Evolutionary conservation across 1,140 invertebrate genomes (phyloP).

Genomic region (Polyergus mexicanus): DNA sequence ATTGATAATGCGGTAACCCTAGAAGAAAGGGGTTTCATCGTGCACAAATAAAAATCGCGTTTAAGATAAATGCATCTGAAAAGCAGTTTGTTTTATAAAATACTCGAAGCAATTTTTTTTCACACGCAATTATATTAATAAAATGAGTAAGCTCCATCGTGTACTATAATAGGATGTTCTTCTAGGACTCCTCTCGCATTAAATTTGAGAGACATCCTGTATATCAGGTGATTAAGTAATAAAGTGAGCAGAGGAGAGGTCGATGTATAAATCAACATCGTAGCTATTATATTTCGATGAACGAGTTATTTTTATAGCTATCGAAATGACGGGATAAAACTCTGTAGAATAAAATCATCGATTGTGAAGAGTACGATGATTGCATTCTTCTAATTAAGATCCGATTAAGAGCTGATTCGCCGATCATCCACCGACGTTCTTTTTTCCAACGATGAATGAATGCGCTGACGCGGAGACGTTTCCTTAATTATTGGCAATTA

Average conservation of each 20-base stretch:
- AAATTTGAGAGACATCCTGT: constrained; percentile 20
- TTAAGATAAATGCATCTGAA: too few species aligned
- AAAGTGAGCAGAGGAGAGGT: constrained; percentile 41
- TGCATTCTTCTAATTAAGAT: constrained; percentile 13
- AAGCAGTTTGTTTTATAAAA: background rate
- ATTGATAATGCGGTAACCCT: background rate
- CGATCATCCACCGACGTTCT: background rate
- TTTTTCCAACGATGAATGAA: background rate
- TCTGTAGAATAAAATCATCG: constrained; percentile 6
- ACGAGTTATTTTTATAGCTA: too few species aligned
- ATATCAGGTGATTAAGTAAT: constrained; percentile 22
- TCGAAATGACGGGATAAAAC: constrained; percentile 16
- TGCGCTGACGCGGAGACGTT: constrained; percentile 20
- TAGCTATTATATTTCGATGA: background rate
- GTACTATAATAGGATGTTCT: constrained; percentile 7
- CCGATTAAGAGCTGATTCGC: too few species aligned
- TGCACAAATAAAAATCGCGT: too few species aligned
- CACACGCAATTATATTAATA: too few species aligned
- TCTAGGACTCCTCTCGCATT: constrained; percentile 19
- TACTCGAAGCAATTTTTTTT: background rate
- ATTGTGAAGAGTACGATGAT: background rate
- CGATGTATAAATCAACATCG: constrained; percentile 31
- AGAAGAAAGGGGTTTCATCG: too few species aligned
- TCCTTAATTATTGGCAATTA: constrained; percentile 55
- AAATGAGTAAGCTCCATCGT: background rate